Percentiles rank a stretch among this genome's conserved stretches.
Evolutionary conservation across 2,888 invertebrate species (phyloP).

Genomic region (Anticlea derivata): DNA sequence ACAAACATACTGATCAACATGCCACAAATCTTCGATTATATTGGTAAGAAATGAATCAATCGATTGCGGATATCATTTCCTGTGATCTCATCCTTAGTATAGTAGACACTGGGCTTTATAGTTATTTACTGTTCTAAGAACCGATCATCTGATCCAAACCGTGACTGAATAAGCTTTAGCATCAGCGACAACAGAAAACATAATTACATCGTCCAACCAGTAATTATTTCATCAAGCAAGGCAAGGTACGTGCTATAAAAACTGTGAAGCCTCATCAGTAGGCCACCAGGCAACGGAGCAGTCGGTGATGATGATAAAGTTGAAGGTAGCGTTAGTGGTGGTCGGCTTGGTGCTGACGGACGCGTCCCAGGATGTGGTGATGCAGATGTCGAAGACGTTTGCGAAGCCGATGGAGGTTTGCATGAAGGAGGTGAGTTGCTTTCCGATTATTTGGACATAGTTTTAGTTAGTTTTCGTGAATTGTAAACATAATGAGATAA

Average conservation of each 20-base stretch:
- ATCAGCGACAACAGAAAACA: conserved; percentile 5
- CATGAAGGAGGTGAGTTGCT: conserved; percentile 31
- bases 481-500: too few relatives aligned
- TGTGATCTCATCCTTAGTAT: too few relatives aligned
- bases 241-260: conserved; percentile 27
- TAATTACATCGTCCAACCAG: conserved; percentile 4
- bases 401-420: conserved; percentile 37
- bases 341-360: conserved; percentile 19
- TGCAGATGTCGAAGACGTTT: conserved; percentile 34
- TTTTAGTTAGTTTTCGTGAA: too few relatives aligned
- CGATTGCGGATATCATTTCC: too few relatives aligned
- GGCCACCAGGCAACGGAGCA: neutral
- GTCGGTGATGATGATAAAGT: conserved; percentile 11
- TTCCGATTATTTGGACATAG: neutral
- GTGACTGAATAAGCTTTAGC: conserved; percentile 15
- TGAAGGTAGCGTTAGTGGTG: conserved; percentile 19
- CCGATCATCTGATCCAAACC: conserved; percentile 5
- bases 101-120: too few relatives aligned
- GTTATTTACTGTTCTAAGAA: conserved; percentile 23
- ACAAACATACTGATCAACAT: too few relatives aligned
- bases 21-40: too few relatives aligned
- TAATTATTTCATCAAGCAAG: conserved; percentile 17
- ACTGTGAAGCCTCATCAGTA: neutral
- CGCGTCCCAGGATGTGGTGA: conserved; percentile 37
- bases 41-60: too few relatives aligned